Evolutionary conservation across 2,888 invertebrate genomes (phyloP).

Genomic region (Idaea straminata): DNA sequence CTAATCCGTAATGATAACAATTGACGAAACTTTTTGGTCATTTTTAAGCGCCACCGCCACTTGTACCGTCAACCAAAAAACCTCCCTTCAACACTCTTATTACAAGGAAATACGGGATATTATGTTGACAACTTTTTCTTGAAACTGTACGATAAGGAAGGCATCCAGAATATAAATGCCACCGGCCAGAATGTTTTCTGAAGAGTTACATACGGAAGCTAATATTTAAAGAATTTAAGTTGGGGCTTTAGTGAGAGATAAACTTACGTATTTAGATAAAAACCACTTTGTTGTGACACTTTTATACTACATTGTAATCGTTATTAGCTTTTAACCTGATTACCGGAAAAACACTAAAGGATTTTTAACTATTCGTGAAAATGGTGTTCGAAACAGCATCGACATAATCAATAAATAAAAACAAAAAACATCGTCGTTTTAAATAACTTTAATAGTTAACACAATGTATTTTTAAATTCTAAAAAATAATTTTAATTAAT

Average conservation of each 20-base stretch:
- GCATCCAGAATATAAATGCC: constrained; percentile 27
- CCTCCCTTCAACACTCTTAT: background rate
- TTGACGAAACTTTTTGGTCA: background rate
- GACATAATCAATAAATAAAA: too few species aligned
- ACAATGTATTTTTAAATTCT: too few species aligned
- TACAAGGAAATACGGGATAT: background rate
- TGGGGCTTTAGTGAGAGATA: constrained; percentile 28
- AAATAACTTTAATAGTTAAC: too few species aligned
- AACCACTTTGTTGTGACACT: constrained; percentile 23
- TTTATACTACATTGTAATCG: constrained; percentile 8
- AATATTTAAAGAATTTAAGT: constrained; percentile 66
- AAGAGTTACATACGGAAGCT: constrained; percentile 53
- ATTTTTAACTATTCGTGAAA: background rate
- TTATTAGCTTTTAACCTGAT: background rate
- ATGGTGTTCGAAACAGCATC: too few species aligned
- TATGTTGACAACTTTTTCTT: background rate
- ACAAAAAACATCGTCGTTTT: too few species aligned
- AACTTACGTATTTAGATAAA: constrained; percentile 33
- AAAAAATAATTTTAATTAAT: too few species aligned
- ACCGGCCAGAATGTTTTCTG: constrained; percentile 6
- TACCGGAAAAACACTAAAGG: background rate
- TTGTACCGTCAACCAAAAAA: background rate
- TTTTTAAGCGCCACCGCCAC: background rate
- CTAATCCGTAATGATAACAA: constrained; percentile 2
- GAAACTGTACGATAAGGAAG: constrained; percentile 21